Evolutionary conservation across 2,888 invertebrate species (phyloP), one percentile per base, ranked within the genome.

Genomic region (Agonopterix alstromeriana): DNA sequence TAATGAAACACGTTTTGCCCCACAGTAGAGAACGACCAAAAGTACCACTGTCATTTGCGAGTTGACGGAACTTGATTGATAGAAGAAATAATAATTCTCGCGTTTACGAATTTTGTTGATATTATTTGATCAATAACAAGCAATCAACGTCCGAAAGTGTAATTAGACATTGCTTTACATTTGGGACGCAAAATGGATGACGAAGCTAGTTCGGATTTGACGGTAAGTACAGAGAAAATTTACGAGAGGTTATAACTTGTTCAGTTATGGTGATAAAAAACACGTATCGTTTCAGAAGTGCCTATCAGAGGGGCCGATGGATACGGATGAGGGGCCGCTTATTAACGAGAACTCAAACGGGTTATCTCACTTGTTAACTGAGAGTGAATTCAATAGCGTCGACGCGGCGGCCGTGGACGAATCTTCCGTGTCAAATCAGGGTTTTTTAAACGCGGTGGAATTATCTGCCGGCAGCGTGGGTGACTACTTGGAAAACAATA

Each of bases 311-410:
- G 79, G 70, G 14, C 75, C 73, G 8, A 85, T 88, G 85, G 87
- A 88, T 51, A 82, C 82, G 9, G 87, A 88, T 49, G 87, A 87
- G 58, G 85, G 85, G 1, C 83, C 86, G 10, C 54, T 86, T 47
- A 87, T 84, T 45, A 84, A 87, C 52, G 87, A 87, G 57, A 88
- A 86, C 55, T 88, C 87, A 1, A 87, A 86, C 56, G 87, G 87
- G 7, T 60, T 86, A 48, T 86, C 88, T 8, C 86, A 87, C 67
- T 68, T 87, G 56, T 64, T 87, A 54, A 86, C 85, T 10, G 88
- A 86, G 53, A 78, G 84, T 36, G 87, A 85, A 58, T 86, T 87
- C 58, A 84, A 77, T 55, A 86, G 85, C 60, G 87, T 87, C 27
- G 87, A 88, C 50, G 79, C 83, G 12, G 79, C 62, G 11, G 75